Evolutionary conservation across 1,140 invertebrate genomes (phyloP).

Genomic region (Caenorhabditis remanei): DNA sequence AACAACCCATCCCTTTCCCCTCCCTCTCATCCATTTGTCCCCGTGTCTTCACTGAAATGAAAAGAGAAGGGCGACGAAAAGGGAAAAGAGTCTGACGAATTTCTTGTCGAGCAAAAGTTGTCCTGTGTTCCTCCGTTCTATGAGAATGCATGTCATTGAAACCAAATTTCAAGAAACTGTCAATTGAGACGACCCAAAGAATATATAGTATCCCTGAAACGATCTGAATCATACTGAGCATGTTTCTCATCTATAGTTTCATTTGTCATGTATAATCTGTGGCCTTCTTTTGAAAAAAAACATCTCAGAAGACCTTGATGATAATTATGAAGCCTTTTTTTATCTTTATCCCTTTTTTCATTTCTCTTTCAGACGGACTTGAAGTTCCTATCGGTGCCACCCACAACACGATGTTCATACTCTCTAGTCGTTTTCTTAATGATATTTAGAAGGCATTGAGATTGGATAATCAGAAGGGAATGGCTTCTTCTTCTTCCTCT

Average conservation of each 20-base stretch:
- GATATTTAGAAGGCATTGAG: neutral
- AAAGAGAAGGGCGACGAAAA: neutral
- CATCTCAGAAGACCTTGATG: slow-evolving; percentile 18
- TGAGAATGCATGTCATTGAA: neutral
- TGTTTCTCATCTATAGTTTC: too few species aligned
- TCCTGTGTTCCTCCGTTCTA: neutral
- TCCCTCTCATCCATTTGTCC: slow-evolving; percentile 36
- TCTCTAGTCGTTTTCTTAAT: neutral
- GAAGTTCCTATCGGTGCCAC: slow-evolving; percentile 10
- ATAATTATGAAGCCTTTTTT: slow-evolving; percentile 40
- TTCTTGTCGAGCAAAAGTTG: neutral
- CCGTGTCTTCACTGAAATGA: slow-evolving; percentile 26
- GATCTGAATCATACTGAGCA: neutral
- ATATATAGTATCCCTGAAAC: neutral
- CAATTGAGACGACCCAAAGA: slow-evolving; percentile 1
- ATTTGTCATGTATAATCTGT: neutral
- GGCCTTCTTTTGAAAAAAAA: neutral
- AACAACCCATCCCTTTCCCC: slow-evolving; percentile 19
- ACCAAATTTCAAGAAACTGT: neutral
- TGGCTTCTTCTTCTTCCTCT: neutral
- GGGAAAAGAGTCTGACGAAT: slow-evolving; percentile 15
- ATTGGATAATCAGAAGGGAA: neutral
- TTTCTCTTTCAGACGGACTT: neutral
- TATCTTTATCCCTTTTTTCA: neutral
- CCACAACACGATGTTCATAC: neutral